Evolutionary conservation across 2,113 vertebrate genomes (phyloP).

Genomic region (Pomatorhinus ruficollis): DNA sequence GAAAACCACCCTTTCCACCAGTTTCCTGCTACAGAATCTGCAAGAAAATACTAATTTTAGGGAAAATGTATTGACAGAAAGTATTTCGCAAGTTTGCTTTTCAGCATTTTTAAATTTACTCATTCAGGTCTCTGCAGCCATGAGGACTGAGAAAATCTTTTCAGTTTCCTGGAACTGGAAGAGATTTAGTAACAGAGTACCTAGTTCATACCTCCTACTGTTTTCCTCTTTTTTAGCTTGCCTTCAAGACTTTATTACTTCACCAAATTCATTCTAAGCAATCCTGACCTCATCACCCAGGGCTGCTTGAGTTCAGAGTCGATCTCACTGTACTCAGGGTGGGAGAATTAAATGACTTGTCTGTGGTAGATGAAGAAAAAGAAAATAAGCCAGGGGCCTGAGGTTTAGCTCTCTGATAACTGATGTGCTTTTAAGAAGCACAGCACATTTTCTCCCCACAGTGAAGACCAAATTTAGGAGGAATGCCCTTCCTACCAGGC

Average conservation of each 20-base stretch:
- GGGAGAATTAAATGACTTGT: constrained; percentile 41
- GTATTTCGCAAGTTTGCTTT: neutral
- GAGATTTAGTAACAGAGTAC: neutral
- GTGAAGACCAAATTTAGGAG: constrained; percentile 1
- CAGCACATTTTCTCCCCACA: neutral
- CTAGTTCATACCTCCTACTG: constrained; percentile 31
- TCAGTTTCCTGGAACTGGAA: neutral
- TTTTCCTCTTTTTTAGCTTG: constrained; percentile 29
- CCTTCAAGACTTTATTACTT: constrained; percentile 53
- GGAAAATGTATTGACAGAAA: neutral
- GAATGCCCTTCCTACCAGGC: neutral
- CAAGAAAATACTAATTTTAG: neutral
- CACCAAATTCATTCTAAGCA: constrained; percentile 40
- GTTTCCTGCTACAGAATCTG: neutral
- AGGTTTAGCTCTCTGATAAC: constrained; percentile 20
- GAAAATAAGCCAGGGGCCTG: neutral
- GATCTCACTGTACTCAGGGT: constrained; percentile 16
- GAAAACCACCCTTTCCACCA: neutral
- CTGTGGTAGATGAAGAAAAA: constrained; percentile 17
- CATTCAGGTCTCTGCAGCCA: neutral
- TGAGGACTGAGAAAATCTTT: neutral
- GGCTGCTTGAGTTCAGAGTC: constrained; percentile 11
- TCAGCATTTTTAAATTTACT: constrained; percentile 11
- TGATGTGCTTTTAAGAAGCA: neutral
- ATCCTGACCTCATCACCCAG: constrained; percentile 56